phyloP scores from a whole-genome alignment of 1,140 invertebrate species.

The Papilio polyxenes region DNA sequence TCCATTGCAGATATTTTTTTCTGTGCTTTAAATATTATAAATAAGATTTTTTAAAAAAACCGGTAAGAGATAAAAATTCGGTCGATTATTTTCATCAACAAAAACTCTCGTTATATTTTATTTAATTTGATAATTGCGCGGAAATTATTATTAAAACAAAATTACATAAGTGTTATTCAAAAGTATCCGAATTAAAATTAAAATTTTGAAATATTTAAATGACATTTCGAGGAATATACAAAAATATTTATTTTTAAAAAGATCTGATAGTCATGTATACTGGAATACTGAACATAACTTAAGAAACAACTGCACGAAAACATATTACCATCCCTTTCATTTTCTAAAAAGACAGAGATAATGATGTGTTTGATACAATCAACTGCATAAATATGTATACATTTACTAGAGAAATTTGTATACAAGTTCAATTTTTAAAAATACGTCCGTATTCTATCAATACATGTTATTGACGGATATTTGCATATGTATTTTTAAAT shows the following conservation, averaged over 20 bases:
- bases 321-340: too few relatives aligned
- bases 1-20: not conserved
- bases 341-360: too few relatives aligned
- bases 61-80: not conserved
- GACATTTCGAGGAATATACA: constrained; percentile 42
- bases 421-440: too few relatives aligned
- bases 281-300: constrained; percentile 13
- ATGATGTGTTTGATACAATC: too few relatives aligned
- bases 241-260: constrained; percentile 41
- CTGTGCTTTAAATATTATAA: not conserved
- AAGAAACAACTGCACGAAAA: too few relatives aligned
- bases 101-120: not conserved
- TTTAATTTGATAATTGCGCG: not conserved
- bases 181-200: not conserved
- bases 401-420: too few relatives aligned
- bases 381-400: too few relatives aligned
- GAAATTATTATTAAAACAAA: not conserved
- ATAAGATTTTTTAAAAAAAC: not conserved
- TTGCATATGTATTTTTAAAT: too few relatives aligned
- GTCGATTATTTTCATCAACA: not conserved
- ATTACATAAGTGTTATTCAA: not conserved
- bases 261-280: constrained; percentile 25
- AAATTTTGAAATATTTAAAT: constrained; percentile 32
- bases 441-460: too few relatives aligned
- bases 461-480: too few relatives aligned